phyloP scores from a whole-genome alignment of 2,113 vertebrate species.

The Orcinus orca region DNA sequence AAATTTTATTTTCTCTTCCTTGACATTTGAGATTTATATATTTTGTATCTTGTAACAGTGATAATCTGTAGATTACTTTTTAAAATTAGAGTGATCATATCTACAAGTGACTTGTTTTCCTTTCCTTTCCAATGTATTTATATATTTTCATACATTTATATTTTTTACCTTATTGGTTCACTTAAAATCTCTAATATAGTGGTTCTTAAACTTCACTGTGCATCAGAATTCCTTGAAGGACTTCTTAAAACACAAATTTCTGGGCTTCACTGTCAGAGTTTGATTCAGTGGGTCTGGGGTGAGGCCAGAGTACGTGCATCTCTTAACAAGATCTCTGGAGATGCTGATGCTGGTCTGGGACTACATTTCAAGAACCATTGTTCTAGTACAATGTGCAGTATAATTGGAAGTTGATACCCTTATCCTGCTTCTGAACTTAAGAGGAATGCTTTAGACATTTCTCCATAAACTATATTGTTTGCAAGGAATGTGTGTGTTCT shows the following conservation, averaged over 20 bases:
- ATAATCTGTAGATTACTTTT: not conserved
- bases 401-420: not conserved
- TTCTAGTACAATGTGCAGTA: not conserved
- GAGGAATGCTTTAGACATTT: not conserved
- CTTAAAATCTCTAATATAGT: not conserved
- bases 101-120: not conserved
- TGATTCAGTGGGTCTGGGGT: not conserved
- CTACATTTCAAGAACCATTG: not conserved
- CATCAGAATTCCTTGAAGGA: not conserved
- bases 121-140: not conserved
- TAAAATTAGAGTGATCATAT: not conserved
- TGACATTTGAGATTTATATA: not conserved
- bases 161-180: not conserved
- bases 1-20: not conserved
- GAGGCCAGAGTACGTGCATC: not conserved
- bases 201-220: not conserved
- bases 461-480: not conserved
- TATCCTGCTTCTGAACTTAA: not conserved
- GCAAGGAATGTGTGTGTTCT: not conserved
- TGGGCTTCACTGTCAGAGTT: not conserved
- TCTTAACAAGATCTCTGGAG: no score
- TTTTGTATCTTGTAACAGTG: not conserved
- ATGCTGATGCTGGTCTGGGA: not conserved
- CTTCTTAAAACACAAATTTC: not conserved
- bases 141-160: not conserved